Evolutionary conservation across 2,113 vertebrate species (phyloP).

Genomic region (Baryphthengus martii): DNA sequence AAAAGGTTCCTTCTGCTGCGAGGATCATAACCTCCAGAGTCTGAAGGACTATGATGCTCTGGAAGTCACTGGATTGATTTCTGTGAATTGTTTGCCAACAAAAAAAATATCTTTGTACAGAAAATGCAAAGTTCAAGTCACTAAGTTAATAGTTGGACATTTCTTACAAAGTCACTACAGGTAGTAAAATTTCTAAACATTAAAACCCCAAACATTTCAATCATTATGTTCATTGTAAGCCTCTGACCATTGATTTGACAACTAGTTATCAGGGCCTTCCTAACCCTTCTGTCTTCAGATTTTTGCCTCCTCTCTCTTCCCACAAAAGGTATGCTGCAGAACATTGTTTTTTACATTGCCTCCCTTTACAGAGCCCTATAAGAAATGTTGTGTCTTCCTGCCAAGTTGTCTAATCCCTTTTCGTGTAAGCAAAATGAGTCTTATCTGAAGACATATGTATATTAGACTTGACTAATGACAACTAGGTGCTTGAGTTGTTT

Average conservation of each 20-base stretch:
- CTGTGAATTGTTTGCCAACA: background rate
- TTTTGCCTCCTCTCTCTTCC: background rate
- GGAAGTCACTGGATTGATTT: background rate
- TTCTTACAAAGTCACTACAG: background rate
- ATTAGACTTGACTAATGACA: background rate
- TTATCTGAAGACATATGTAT: background rate
- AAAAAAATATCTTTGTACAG: background rate
- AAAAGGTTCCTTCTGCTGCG: background rate
- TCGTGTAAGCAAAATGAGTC: background rate
- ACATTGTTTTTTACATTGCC: background rate
- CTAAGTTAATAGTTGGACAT: background rate
- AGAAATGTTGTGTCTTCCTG: background rate
- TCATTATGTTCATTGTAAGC: background rate
- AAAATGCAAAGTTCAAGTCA: background rate
- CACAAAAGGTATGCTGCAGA: background rate
- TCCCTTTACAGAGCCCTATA: background rate
- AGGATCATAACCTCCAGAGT: background rate
- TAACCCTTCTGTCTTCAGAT: background rate
- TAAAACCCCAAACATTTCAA: background rate
- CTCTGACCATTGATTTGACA: background rate
- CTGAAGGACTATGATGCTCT: background rate
- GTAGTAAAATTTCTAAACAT: background rate
- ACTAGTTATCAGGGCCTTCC: background rate
- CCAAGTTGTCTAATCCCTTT: background rate
- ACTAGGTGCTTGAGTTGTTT: background rate